Conservation (phyloP, 2,113 vertebrate species). For the Dicentrarchus labrax region DNA sequence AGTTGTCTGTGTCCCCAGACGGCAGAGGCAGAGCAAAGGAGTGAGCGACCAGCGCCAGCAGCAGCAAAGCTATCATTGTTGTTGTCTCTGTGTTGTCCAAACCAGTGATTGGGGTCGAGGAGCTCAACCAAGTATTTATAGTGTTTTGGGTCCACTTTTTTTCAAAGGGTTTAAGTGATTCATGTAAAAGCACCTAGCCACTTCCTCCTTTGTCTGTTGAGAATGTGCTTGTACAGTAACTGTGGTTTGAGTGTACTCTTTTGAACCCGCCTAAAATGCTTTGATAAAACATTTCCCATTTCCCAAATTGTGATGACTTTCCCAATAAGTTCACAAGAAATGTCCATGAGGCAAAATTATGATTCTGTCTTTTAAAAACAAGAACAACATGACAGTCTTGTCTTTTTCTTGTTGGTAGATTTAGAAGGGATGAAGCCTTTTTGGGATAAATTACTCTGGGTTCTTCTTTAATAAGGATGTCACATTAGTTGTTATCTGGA, state of each 20-base stretch:
- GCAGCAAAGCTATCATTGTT: constrained; percentile 67
- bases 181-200: constrained; percentile 82
- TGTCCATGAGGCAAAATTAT: background rate
- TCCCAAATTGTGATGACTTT: constrained; percentile 5
- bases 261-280: constrained; percentile 29
- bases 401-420: background rate
- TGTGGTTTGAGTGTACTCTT: constrained; percentile 53
- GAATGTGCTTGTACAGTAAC: constrained; percentile 58
- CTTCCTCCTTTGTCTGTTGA: constrained; percentile 67
- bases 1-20: constrained; percentile 41
- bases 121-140: constrained; percentile 73
- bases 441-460: constrained; percentile 2
- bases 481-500: background rate
- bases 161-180: constrained; percentile 69
- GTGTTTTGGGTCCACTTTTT: constrained; percentile 15
- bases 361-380: background rate
- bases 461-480: background rate
- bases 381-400: background rate
- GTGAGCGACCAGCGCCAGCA: constrained; percentile 56
- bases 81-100: constrained; percentile 52
- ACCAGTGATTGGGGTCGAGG: constrained; percentile 37
- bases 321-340: background rate
- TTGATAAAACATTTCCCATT: constrained; percentile 9
- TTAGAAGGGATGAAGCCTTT: background rate
- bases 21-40: constrained; percentile 65